Evolutionary conservation across 2,113 vertebrate genomes (phyloP).

Genomic region (Trogon surrucura): DNA sequence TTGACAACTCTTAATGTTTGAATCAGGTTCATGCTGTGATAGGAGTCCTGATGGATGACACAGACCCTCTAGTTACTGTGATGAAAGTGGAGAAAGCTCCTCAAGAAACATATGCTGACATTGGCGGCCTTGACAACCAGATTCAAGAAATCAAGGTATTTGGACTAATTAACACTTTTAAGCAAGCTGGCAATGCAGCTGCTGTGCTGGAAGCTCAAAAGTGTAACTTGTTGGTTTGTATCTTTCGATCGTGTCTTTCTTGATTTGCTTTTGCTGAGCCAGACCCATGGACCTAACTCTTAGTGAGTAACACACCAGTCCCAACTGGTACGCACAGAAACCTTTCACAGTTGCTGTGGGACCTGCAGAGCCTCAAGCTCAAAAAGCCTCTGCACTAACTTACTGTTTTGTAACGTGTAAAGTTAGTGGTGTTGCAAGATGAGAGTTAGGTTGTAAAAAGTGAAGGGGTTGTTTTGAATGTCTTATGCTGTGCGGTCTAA

Average conservation of each 20-base stretch:
- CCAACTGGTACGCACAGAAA: neutral
- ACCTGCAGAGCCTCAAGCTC: neutral
- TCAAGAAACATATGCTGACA: constrained; percentile 96
- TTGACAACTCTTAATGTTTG: neutral
- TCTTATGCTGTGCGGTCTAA: rapidly evolving
- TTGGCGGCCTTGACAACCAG: constrained; percentile 95
- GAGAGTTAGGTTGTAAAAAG: neutral
- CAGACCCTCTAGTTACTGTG: constrained; percentile 95
- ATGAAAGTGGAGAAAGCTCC: constrained; percentile 99
- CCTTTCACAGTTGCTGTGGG: neutral
- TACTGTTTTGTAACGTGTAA: neutral
- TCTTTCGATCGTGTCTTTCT: neutral
- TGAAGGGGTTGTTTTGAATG: neutral
- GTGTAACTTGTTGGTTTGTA: neutral
- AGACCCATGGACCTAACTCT: rapidly evolving
- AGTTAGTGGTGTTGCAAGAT: neutral
- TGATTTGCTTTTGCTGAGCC: neutral
- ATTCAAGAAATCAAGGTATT: constrained; percentile 98
- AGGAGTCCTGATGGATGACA: constrained; percentile 97
- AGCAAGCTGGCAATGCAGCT: neutral
- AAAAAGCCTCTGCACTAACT: neutral
- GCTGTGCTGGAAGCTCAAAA: neutral
- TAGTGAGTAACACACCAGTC: too few species aligned
- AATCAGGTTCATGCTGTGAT: constrained; percentile 95
- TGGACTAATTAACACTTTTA: neutral